phyloP scores from a whole-genome alignment of 1,140 invertebrate genomes.

The Maconellicoccus hirsutus region DNA sequence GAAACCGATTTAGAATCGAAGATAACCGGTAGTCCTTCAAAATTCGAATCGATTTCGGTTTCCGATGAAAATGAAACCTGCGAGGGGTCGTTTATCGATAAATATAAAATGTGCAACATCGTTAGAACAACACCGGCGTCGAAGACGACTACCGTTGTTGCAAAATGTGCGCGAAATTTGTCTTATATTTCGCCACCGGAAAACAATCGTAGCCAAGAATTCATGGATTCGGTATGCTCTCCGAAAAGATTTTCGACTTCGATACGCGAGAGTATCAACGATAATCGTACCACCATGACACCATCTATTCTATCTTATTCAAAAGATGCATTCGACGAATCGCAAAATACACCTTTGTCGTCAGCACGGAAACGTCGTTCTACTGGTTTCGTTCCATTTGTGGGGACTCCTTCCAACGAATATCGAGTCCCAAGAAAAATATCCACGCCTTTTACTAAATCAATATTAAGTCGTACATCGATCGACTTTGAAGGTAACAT shows the following conservation, averaged over 20 bases:
- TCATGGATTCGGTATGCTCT: background rate
- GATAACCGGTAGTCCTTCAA: no score
- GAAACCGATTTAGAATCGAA: no score
- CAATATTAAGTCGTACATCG: background rate
- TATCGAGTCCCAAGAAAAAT: background rate
- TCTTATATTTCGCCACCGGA: conserved; percentile 4
- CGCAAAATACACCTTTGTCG: background rate
- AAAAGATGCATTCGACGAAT: background rate
- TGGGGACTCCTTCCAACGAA: background rate
- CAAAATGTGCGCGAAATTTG: background rate
- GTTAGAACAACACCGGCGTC: background rate
- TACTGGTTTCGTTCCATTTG: background rate
- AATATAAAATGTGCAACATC: background rate
- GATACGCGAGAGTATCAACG: background rate
- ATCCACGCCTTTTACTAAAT: background rate
- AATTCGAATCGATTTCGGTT: background rate
- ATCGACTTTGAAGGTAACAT: background rate
- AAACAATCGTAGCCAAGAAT: conserved; percentile 15
- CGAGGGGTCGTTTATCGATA: background rate
- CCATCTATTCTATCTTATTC: background rate
- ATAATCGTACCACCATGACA: background rate
- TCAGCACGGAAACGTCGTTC: background rate
- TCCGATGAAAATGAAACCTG: background rate
- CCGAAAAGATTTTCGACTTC: background rate
- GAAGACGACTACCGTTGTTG: background rate